Evolutionary conservation across 2,113 vertebrate species (phyloP).

Genomic region (Nestor notabilis): DNA sequence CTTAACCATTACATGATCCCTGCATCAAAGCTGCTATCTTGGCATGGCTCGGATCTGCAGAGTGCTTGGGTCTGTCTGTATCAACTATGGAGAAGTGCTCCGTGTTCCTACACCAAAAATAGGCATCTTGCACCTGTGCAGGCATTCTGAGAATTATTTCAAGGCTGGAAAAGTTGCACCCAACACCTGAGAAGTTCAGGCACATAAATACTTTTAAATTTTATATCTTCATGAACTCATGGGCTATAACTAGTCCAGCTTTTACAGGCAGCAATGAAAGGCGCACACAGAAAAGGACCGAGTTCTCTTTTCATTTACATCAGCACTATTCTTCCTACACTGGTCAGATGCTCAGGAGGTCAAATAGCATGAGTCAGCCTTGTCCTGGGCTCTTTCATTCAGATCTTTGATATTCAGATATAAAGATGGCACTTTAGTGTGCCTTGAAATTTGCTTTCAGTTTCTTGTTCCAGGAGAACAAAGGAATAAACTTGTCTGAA

Average conservation of each 20-base stretch:
- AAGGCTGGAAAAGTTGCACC: not conserved
- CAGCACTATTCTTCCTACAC: not conserved
- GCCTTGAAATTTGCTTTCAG: not conserved
- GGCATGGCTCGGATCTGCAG: not conserved
- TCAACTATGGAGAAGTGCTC: not conserved
- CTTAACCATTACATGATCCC: not conserved
- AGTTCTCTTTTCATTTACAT: not conserved
- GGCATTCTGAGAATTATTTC: not conserved
- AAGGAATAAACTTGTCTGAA: not conserved
- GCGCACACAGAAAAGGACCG: not conserved
- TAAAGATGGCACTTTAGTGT: not conserved
- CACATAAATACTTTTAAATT: not conserved
- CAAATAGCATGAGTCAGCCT: not conserved
- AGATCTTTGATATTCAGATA: not conserved
- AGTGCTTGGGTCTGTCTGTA: not conserved
- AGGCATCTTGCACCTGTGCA: not conserved
- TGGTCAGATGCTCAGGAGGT: constrained; percentile 28
- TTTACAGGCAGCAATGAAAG: not conserved
- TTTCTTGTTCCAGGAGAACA: not conserved
- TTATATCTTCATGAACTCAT: not conserved
- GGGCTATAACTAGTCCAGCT: not conserved
- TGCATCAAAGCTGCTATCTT: not conserved
- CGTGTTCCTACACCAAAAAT: not conserved
- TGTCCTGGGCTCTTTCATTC: not conserved
- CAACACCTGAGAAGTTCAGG: not conserved